A percentile compares a stretch with the other conserved stretches of the same genome.
phyloP scores from a whole-genome alignment of 2,113 vertebrate genomes.

The Cercocebus atys region DNA sequence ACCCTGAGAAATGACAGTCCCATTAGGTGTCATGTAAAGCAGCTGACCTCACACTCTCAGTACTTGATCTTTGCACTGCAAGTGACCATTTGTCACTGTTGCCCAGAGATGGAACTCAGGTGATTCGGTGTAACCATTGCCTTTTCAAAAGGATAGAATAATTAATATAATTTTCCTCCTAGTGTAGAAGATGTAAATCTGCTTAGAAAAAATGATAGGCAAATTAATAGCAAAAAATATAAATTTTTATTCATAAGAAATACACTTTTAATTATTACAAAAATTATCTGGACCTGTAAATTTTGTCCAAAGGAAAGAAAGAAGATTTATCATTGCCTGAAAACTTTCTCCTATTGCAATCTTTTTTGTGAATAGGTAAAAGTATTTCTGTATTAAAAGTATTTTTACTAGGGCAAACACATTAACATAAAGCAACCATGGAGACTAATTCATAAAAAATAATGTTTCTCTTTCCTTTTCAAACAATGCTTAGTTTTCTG shows the following conservation, averaged over 20 bases:
- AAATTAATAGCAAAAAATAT: conserved; percentile 47
- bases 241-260: not conserved
- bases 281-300: not conserved
- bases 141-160: conserved; percentile 70
- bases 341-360: conserved; percentile 65
- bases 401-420: conserved; percentile 69
- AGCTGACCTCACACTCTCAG: conserved; percentile 84
- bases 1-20: conserved; percentile 84
- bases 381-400: conserved; percentile 77
- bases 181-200: not conserved
- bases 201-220: conserved; percentile 43
- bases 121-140: conserved; percentile 72
- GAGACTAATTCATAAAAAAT: conserved; percentile 30
- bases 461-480: not conserved
- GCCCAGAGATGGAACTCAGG: conserved; percentile 81
- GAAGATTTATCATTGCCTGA: not conserved
- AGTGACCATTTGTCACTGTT: conserved; percentile 83
- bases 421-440: conserved; percentile 33
- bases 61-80: conserved; percentile 86
- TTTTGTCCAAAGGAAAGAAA: not conserved
- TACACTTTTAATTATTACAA: not conserved
- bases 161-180: conserved; percentile 29
- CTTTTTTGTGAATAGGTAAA: conserved; percentile 76
- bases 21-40: conserved; percentile 85
- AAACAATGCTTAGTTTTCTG: not conserved